A percentile compares a stretch with the other conserved stretches of the same genome.
Conservation (phyloP, 1,140 invertebrate species). For the Parasteatoda tepidariorum region DNA sequence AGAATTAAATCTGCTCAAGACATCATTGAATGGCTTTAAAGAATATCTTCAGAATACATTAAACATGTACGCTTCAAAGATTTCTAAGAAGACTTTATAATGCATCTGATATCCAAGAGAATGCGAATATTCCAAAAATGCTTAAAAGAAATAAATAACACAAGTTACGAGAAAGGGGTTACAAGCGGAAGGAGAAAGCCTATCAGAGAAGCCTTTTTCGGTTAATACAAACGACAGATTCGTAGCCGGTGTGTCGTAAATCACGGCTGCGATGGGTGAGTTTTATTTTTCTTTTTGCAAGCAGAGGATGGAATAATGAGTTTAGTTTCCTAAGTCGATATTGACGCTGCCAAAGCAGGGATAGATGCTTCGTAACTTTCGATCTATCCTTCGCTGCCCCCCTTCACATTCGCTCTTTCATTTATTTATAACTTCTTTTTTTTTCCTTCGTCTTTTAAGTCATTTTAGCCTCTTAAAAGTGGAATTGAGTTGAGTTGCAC, state of each 20-base stretch:
- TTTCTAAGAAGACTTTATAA: background rate
- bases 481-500: background rate
- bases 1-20: background rate
- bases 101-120: background rate
- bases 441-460: background rate
- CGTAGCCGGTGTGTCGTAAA: background rate
- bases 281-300: background rate
- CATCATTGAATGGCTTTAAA: background rate
- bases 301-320: background rate
- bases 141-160: background rate
- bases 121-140: background rate
- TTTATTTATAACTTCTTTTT: background rate
- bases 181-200: background rate
- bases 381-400: too few relatives aligned
- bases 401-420: background rate
- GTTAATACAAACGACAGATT: background rate
- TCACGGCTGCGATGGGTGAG: background rate
- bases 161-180: background rate
- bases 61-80: background rate
- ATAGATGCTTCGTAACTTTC: background rate
- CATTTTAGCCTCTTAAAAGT: background rate
- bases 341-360: background rate
- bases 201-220: background rate
- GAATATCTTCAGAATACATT: background rate
- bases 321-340: background rate